Evolutionary conservation across 2,888 invertebrate genomes (phyloP), one percentile per base, ranked within the genome.

Genomic region (Timema cristinae): DNA sequence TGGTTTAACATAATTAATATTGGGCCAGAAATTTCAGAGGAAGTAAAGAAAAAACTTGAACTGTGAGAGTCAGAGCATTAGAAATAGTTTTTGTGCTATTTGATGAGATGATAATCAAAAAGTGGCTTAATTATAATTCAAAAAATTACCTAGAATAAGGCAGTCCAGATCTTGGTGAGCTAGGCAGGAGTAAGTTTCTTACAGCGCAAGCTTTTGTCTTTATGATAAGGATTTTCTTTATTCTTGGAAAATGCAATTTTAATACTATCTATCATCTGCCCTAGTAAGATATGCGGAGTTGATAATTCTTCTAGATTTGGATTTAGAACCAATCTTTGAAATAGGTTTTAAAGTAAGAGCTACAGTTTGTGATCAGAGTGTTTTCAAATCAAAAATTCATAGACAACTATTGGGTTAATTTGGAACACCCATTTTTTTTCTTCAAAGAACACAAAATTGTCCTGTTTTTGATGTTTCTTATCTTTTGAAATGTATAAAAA

Each of bases 1-100:
- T 79, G 78, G 79, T 70, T 79, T 9, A 77, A 77, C 63, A 73
- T 77, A 66, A 67, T 73, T 48, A 69, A 77, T 70, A 73, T 78
- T 69, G 69, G 66, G 61, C 71, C 78, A 6, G 78, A 77, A 13
- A 72, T 78, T 73, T 72, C 74, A 63, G 72, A 71, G 10, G 69
- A 71, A 63, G 72, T 79, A 48, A 74, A 75, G 49, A 68, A 76
- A 63, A 75, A 75, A 71, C 69, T 78, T 47, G 51, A 72, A 66
- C 50, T n/a, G n/a, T 74, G 73, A 11, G 79, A 79, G 79, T 71
- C 70, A 54, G 73, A 54, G 11, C 67, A 71, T 66, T 74, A 75
- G 73, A 69, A 74, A 50, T 70, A 77, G 66, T 77, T 77, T 70
- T 78, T 61, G 56, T 78, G 8, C 73, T 78, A 73, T 76, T 75